phyloP scores from a whole-genome alignment of 2,888 invertebrate genomes.

The Hirtodrosophila alboralis region DNA sequence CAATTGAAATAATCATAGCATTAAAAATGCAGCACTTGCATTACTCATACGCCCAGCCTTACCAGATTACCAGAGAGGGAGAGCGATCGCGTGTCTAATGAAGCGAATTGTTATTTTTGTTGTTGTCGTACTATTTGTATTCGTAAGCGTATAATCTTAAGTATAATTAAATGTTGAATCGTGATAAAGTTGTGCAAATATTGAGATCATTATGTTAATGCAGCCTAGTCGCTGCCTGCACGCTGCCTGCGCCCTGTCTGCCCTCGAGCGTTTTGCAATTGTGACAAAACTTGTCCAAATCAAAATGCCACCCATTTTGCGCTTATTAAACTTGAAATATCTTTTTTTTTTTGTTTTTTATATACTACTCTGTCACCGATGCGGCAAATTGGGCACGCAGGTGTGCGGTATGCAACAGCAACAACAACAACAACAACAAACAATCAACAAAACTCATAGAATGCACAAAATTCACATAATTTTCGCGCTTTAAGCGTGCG shows the following conservation, averaged over 20 bases:
- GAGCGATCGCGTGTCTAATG: conserved; percentile 73
- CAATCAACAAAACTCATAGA: too few relatives aligned
- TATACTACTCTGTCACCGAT: conserved; percentile 71
- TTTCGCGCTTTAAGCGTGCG: conserved; percentile 67
- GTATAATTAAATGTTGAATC: conserved; percentile 70
- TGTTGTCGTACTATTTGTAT: conserved; percentile 26
- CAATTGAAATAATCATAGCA: conserved; percentile 38
- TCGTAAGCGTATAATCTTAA: conserved; percentile 3
- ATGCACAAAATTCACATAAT: conserved; percentile 61
- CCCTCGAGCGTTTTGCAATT: conserved; percentile 41
- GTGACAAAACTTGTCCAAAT: conserved; percentile 24
- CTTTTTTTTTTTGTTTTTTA: conserved; percentile 19
- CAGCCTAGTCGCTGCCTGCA: too few relatives aligned
- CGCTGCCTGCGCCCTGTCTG: too few relatives aligned
- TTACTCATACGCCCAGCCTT: conserved; percentile 75
- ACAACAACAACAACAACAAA: conserved; percentile 26
- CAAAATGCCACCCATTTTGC: conserved; percentile 47
- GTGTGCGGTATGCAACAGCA: conserved; percentile 59
- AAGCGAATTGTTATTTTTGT: conserved; percentile 32
- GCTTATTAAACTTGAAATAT: conserved; percentile 66
- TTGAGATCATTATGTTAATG: conserved; percentile 79
- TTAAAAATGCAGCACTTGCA: conserved; percentile 48
- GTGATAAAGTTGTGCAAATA: conserved; percentile 77
- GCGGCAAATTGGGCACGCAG: conserved; percentile 68
- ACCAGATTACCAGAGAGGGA: conserved; percentile 48